Evolutionary conservation across 2,113 vertebrate species (phyloP), one percentile per base, ranked within the genome.

Genomic region (Prietella phreatophila): DNA sequence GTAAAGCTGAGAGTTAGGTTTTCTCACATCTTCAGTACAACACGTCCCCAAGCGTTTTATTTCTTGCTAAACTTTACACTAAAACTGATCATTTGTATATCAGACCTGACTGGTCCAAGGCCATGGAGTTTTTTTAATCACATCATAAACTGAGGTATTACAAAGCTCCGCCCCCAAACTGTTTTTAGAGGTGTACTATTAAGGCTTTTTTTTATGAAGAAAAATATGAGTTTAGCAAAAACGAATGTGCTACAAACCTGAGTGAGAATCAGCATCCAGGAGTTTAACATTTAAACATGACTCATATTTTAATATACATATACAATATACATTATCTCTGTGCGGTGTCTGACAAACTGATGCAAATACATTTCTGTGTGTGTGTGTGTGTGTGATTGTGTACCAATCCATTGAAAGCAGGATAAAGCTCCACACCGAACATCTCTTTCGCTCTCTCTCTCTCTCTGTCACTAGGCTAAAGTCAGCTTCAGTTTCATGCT

Each of bases 391-490:
- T n/a, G 76, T 25, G 42, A 7, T 6, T 47, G 5, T 47, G 42
- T 55, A 56, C 47, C 75, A 80, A 27, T 19, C 27, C 27, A 80
- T 0, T 55, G n/a, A 80, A 81, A 81, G 7, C 53, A 81, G 30
- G 30, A 81, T 58, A 9, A 56, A 81, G 78, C 73, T 42, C 67
- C 36, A 20, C 27, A n/a, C 47, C 30, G 76, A 30, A 85, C 33
- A 39, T 15, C 63, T 84, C 39, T 36, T 2, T 36, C 36, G 1
- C 36, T 60, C 55, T 7, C 55, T 58, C 80, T 33, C 39, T 30
- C 71, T 1, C n/a, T 36, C 78, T 87, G 80, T 87, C 86, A 82
- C 86, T 73, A 81, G 86, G 86, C 65, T 87, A 83, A 87, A 87
- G 65, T 47, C 63, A 82, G 79, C 39, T 9, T 36, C 30, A 8